A percentile compares a stretch with the other conserved stretches of the same genome.
Evolutionary conservation across 2,888 invertebrate genomes (phyloP).

Genomic region (Acheta domesticus): DNA sequence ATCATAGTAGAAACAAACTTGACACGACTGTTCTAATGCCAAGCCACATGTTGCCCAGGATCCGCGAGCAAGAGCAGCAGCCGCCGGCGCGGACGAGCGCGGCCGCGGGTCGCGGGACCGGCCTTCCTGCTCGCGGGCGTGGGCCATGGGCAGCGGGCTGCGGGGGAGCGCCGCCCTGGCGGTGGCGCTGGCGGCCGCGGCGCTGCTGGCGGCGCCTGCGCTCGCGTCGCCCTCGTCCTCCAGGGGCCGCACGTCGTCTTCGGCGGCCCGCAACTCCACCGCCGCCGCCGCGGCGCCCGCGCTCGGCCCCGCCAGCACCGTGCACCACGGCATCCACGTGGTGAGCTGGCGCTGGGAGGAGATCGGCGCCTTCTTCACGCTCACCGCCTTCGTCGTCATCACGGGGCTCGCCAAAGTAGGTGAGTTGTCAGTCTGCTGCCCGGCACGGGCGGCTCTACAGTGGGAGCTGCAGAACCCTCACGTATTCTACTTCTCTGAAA

Average conservation of each 20-base stretch:
- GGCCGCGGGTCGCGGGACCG: neutral
- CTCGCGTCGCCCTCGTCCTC: neutral
- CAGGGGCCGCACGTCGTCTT: neutral
- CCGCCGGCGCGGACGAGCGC: neutral
- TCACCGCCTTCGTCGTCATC: slow-evolving; percentile 38
- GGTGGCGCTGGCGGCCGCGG: neutral
- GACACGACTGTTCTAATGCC: neutral
- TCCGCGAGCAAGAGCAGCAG: no score
- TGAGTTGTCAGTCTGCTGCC: slow-evolving; percentile 28
- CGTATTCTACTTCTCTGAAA: no score
- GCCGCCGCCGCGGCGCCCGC: neutral
- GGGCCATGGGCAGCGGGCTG: neutral
- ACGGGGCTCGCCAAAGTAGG: slow-evolving; percentile 40
- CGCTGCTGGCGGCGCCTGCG: neutral
- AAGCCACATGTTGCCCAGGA: neutral
- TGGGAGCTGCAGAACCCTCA: no score
- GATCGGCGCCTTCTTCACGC: slow-evolving; percentile 38
- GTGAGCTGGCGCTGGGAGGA: slow-evolving; percentile 39
- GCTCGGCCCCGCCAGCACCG: neutral
- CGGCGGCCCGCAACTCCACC: neutral
- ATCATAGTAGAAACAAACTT: neutral
- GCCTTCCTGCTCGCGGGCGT: neutral
- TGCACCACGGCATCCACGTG: slow-evolving; percentile 37
- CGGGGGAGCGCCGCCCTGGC: neutral
- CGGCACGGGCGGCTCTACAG: no score